A percentile compares a stretch with the other conserved stretches of the same genome.
Conservation (phyloP, 2,113 vertebrate genomes). For the Pterocles gutturalis region DNA sequence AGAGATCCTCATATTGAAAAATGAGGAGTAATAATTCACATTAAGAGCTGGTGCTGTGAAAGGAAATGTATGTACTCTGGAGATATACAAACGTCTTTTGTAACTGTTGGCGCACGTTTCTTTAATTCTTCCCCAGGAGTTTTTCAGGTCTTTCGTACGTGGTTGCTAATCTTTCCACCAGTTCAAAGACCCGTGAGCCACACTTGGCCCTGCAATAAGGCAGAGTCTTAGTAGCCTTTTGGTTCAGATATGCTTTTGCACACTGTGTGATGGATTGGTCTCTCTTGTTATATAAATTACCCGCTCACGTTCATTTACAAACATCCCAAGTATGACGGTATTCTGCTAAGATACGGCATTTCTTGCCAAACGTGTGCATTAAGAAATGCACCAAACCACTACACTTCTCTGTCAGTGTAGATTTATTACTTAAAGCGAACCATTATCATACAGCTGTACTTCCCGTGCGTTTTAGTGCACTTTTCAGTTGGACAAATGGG, state of each 20-base stretch:
- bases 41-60: background rate
- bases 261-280: background rate
- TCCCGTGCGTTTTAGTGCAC: background rate
- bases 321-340: background rate
- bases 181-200: background rate
- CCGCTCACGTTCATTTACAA: background rate
- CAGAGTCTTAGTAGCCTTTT: background rate
- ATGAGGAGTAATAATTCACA: background rate
- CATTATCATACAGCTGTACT: background rate
- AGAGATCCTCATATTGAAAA: background rate
- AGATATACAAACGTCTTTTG: background rate
- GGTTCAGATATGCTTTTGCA: background rate
- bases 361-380: background rate
- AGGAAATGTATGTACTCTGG: background rate
- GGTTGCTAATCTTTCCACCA: background rate
- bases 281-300: background rate
- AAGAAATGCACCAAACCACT: constrained; percentile 13
- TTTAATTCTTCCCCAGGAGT: background rate
- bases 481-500: constrained; percentile 1
- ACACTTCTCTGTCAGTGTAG: background rate
- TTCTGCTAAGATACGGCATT: background rate
- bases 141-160: background rate
- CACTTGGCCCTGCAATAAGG: background rate
- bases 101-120: background rate
- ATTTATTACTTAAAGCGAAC: constrained; percentile 21